Base-by-base conservation (phyloP, 2,888 invertebrate genomes). In the Caenorhabditis wallacei region DNA sequence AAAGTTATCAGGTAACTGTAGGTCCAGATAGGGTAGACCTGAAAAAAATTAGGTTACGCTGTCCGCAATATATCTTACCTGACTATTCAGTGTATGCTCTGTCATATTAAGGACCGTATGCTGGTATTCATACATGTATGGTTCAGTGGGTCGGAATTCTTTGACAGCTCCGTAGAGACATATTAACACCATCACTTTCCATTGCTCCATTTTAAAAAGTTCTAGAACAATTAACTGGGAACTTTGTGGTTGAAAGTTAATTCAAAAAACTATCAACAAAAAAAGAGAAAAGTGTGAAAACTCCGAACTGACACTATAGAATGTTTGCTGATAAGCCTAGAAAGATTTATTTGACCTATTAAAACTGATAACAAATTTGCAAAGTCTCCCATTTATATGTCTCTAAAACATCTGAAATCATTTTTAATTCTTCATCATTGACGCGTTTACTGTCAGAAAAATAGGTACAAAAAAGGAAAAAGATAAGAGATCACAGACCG, bases 111-210 rank as follows among this genome's bases (percentile, higher is more conserved):
- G 59, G 2, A 83, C 81, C n/a, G 78, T 82, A 43, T 89, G 88
- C 75, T 90, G 88, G 70, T 88, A 90, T 22, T 88, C 84, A 81
- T 90, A 90, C 51, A 90, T 70, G 61, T 89, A 90, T 1, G 90
- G 90, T 71, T 90, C 90, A 54, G 75, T 88, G 5, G 90, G 90
- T 35, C 89, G 84, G 68, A 90, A 91, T 59, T 91, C 90, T 75
- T 91, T 90, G 13, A 89, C 81, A 51, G 88, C 75, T 1, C 90
- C 90, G 66, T 89, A 90, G 8, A 69, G 20, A 20, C 85, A 86
- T 1, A 87, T 57, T 2, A 76, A 46, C 1, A 76, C 37, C 57
- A 76, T 68, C 59, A 76, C 75, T 53, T 76, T 76, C 75, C 4
- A 48, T n/a, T 48, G 18, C n/a, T 48, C 18, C 5, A 48, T 7